Evolutionary conservation across 2,888 invertebrate genomes (phyloP).

Genomic region (Pollenia angustigena): DNA sequence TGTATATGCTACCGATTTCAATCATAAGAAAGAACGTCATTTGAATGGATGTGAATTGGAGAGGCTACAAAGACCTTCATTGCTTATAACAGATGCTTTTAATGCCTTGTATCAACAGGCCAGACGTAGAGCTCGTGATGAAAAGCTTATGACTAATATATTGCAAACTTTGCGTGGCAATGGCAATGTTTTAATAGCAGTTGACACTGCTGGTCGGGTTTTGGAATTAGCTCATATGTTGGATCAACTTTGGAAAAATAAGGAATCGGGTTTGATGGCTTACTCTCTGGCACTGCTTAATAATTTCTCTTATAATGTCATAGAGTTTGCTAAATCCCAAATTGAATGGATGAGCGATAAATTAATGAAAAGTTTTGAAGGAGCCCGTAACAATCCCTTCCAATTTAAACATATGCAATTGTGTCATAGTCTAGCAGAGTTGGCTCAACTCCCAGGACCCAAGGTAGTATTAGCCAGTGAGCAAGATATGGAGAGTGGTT

Average conservation of each 20-base stretch:
- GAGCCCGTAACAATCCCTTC: slow-evolving; percentile 96
- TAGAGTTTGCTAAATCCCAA: slow-evolving; percentile 99
- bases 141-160: slow-evolving; percentile 98
- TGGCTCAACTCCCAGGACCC: slow-evolving; percentile 93
- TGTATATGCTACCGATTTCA: slow-evolving; percentile 98
- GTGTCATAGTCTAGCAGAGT: slow-evolving; percentile 95
- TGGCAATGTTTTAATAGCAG: slow-evolving; percentile 97
- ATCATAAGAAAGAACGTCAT: slow-evolving; percentile 99
- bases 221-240: slow-evolving; percentile 98
- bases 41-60: slow-evolving; percentile 98
- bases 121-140: slow-evolving; percentile 94
- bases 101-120: slow-evolving; percentile 98
- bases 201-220: slow-evolving; percentile 98
- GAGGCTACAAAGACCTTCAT: slow-evolving; percentile 94
- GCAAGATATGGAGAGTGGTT: slow-evolving; percentile 97
- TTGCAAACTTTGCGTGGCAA: slow-evolving; percentile 95
- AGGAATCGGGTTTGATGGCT: slow-evolving; percentile 97
- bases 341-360: slow-evolving; percentile 99
- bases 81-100: slow-evolving; percentile 97
- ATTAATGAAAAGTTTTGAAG: slow-evolving; percentile 95
- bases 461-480: slow-evolving; percentile 98
- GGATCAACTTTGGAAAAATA: slow-evolving; percentile 96
- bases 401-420: slow-evolving; percentile 96
- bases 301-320: slow-evolving; percentile 98
- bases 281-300: slow-evolving; percentile 97